Conservation (phyloP, 1,140 invertebrate genomes). For the Patella vulgata region DNA sequence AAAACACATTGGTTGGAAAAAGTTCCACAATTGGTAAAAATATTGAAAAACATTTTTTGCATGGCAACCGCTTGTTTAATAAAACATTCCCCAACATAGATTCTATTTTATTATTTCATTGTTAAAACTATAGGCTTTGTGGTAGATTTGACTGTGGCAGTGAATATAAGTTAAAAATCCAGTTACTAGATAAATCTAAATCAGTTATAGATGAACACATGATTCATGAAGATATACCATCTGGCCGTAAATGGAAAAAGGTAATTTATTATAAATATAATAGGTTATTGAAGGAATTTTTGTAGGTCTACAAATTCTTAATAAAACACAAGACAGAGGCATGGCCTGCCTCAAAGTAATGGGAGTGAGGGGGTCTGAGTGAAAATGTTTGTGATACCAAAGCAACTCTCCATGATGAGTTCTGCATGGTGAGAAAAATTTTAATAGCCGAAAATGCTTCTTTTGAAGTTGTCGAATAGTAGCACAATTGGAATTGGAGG, state of each 20-base stretch:
- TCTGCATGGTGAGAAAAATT: too few relatives aligned
- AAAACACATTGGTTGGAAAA: too few relatives aligned
- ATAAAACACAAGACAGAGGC: background rate
- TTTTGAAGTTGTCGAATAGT: too few relatives aligned
- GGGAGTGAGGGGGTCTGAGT: background rate
- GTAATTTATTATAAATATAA: constrained; percentile 10
- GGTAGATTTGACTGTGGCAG: constrained; percentile 12
- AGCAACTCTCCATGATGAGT: too few relatives aligned
- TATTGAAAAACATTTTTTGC: too few relatives aligned
- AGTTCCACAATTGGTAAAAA: too few relatives aligned
- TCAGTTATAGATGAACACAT: background rate
- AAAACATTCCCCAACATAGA: too few relatives aligned
- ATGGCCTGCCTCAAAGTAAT: background rate
- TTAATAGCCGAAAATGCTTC: too few relatives aligned
- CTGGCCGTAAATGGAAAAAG: background rate
- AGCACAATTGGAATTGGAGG: too few relatives aligned
- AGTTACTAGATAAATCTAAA: constrained; percentile 5
- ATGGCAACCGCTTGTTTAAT: too few relatives aligned
- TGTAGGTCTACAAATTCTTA: background rate
- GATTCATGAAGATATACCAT: constrained; percentile 1
- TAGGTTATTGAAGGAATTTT: background rate
- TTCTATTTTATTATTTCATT: too few relatives aligned
- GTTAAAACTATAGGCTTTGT: constrained; percentile 10
- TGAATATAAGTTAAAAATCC: constrained; percentile 5
- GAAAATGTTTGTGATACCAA: background rate